These are phyloP conservation scores for Rhipidura dahli DNA, from an alignment of 2,113 vertebrate species.

Conservation along the genomic window DNA sequence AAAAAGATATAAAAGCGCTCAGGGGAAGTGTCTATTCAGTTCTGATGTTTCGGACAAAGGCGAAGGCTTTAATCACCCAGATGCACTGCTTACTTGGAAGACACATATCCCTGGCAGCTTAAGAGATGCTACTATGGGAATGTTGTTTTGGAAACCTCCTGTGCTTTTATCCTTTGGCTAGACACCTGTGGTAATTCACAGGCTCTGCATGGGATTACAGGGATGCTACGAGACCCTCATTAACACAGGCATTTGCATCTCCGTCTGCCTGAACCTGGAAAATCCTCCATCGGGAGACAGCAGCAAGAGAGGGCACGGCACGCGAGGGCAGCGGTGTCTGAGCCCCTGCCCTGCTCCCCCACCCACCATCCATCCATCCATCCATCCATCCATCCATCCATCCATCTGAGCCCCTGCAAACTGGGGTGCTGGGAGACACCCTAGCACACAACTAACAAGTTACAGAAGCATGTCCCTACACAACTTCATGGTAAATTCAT, in stretches of 20 bases:
- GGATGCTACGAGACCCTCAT: background rate
- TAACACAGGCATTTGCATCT: background rate
- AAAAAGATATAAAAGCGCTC: background rate
- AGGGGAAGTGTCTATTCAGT: background rate
- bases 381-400: too few relatives aligned
- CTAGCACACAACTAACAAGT: background rate
- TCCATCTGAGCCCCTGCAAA: background rate
- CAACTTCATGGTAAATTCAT: background rate
- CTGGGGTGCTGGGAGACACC: background rate
- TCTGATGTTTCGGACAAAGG: background rate
- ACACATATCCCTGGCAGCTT: background rate
- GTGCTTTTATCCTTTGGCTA: background rate
- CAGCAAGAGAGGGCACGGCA: fast-evolving
- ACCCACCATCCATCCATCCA: background rate
- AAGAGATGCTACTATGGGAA: background rate
- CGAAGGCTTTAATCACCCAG: background rate
- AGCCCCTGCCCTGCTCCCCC: fast-evolving
- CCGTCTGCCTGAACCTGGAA: background rate
- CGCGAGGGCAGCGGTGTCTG: fast-evolving
- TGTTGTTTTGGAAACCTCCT: background rate
- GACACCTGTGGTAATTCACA: background rate
- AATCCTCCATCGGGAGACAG: fast-evolving
- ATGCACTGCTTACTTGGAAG: background rate
- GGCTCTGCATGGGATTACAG: background rate
- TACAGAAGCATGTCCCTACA: background rate